Conservation (phyloP, 2,888 invertebrate species). For the Anthrax anthrax region DNA sequence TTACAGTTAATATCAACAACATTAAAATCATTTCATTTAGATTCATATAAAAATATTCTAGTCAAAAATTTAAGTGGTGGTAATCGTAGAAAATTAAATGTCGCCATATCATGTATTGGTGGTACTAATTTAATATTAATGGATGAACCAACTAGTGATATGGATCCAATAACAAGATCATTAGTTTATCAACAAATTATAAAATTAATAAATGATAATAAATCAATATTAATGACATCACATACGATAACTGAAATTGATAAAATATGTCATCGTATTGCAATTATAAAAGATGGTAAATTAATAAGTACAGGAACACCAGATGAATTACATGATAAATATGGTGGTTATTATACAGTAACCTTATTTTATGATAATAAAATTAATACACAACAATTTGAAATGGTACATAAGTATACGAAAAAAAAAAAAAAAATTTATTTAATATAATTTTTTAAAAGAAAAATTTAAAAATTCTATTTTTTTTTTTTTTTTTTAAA, state of each 20-base stretch:
- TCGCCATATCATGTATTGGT: conserved; percentile 61
- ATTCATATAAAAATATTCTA: conserved; percentile 27
- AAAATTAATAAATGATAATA: conserved; percentile 23
- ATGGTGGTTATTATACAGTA: conserved; percentile 30
- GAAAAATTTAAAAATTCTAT: no score
- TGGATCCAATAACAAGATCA: conserved; percentile 43
- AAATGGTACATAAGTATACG: no score
- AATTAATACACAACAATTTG: conserved; percentile 1
- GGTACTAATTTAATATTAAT: conserved; percentile 54
- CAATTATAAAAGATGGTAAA: conserved; percentile 29
- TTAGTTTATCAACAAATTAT: conserved; percentile 31
- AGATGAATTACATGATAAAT: conserved; percentile 23
- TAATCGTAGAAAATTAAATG: conserved; percentile 62
- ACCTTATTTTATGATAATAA: conserved; percentile 26
- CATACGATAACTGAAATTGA: conserved; percentile 35
- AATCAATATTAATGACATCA: conserved; percentile 32
- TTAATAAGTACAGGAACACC: conserved; percentile 29
- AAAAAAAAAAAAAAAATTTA: no score
- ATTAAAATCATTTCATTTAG: conserved; percentile 28
- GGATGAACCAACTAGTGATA: conserved; percentile 62
- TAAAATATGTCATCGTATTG: conserved; percentile 31
- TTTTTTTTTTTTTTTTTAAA: no score
- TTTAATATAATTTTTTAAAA: no score
- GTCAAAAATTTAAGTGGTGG: conserved; percentile 40
- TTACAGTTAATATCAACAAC: conserved; percentile 22